Conservation (phyloP, 2,888 invertebrate species). For the Thelaira solivaga region DNA sequence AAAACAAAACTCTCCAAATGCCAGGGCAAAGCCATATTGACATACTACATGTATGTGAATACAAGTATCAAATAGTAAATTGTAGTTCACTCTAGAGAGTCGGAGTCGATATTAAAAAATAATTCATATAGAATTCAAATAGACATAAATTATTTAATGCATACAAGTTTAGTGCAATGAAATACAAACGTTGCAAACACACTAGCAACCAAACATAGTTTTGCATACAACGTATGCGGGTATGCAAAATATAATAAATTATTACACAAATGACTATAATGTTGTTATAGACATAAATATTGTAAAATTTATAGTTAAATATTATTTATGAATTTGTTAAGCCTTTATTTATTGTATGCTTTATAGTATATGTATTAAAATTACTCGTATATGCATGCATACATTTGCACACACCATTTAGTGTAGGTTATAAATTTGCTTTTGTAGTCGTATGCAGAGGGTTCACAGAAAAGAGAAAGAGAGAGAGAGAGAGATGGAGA, state of each 20-base stretch:
- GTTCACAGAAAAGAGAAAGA: constrained; percentile 11
- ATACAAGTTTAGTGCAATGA: constrained; percentile 8
- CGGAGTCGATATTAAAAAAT: constrained; percentile 39
- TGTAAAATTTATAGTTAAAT: constrained; percentile 62
- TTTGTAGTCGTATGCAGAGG: background rate
- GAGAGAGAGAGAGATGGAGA: too few species aligned
- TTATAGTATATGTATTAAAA: constrained; percentile 12
- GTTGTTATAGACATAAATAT: constrained; percentile 62
- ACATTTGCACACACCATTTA: background rate
- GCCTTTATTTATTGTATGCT: constrained; percentile 57
- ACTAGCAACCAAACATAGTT: too few species aligned
- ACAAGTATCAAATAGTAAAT: background rate
- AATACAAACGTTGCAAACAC: too few species aligned
- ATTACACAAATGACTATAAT: constrained; percentile 62
- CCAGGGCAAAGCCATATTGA: background rate
- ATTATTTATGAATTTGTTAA: constrained; percentile 63
- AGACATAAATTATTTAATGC: constrained; percentile 49
- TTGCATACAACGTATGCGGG: constrained; percentile 1
- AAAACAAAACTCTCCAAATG: constrained; percentile 42
- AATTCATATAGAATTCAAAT: constrained; percentile 26
- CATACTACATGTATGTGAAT: background rate
- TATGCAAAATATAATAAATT: constrained; percentile 60
- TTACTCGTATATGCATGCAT: background rate
- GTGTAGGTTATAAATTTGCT: background rate
- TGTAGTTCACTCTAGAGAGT: constrained; percentile 6